Evolutionary conservation across 2,797 vertebrate genomes (phyloP), one percentile per base, ranked within the genome.

Genomic region (Bovichtus variegatus): DNA sequence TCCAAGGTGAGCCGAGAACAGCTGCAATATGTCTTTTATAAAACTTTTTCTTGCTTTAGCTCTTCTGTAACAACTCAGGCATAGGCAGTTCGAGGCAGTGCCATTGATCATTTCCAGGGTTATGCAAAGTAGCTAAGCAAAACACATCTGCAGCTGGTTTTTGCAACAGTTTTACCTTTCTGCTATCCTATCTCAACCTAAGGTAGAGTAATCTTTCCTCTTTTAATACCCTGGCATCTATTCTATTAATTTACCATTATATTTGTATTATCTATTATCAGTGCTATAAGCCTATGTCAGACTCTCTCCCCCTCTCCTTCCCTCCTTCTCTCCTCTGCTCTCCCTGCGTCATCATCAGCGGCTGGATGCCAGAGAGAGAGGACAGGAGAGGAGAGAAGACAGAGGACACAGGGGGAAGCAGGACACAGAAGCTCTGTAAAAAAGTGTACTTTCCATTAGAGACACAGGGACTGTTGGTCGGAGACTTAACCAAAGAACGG

Each of bases 341-440:
- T 86, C 21, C 46, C 80, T 91, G 91, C 89, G 86, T 93, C 93
- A 91, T 91, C 84, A 80, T 36, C 36, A 15, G 76, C 41, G 82
- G 88, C 83, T 84, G 64, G 70, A 49, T 93, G 90, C 89, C 91
- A 92, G 60, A 76, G 41, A 89, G 76, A 84, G 61, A 86, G 78
- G 68, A 78, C 59, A 18, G 50, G 49, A 67, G 73, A 69, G 43
- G 66, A 80, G 72, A 71, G 59, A 71, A 78, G 68, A 75, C 34
- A 73, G 81, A 80, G 87, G 84, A 77, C 78, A 74, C 58, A 53
- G 36, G 31, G 44, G 6, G 72, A 70, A 79, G 76, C 82, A 83
- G 76, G 60, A 71, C 67, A 80, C 68, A 78, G 62, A 81, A 19
- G 54, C 71, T 74, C n/a, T 71, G 71, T 80, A 46, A 74, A 83